Base-by-base conservation (phyloP, 2,888 invertebrate genomes). In the Merodon equestris region DNA sequence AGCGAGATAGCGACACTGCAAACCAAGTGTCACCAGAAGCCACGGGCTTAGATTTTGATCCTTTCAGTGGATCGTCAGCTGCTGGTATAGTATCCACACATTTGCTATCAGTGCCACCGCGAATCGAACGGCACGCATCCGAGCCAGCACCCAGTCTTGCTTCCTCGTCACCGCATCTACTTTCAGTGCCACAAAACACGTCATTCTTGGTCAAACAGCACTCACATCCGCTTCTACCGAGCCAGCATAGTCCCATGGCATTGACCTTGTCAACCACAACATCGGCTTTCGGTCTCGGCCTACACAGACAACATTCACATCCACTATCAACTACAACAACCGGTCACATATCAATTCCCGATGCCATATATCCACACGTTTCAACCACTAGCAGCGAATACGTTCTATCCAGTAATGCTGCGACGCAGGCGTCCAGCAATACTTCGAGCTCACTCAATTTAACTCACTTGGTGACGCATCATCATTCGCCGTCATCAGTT, bases 131-230 rank as follows among this genome's bases (percentile, higher is more conserved):
- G 47, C 92, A 90, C 84, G 91, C 90, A 64, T 92, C 92, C 5
- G 92, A 92, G 84, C 92, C 92, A 13, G 89, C 91, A n/a, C 91
- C 91, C 12, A 87, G 90, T 44, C 83, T 90, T 44, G 88, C 89
- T 40, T 87, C 90, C n/a, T 89, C 91, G 10, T 90, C 91, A n/a
- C 88, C 90, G 45, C 91, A 91, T 84, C 87, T 92, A 72, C 87
- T 92, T 66, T 88, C 91, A 70, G 91, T 92, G 53, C 92, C 92
- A 18, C 90, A 91, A 81, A 85, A 84, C 72, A 90, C 91, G 60
- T 89, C 90, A 38, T 90, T 91, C 84, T 87, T 93, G 82, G 91
- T 91, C 18, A 93, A 93, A 85, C 93, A 93, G 84, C 92, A 93
- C 86, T 93, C 93, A 27, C 92, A 93, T 87, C 93, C 93, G 0